Evolutionary conservation across 2,888 invertebrate genomes (phyloP), one percentile per base, ranked within the genome.

Genomic region (Silvanus unidentatus): DNA sequence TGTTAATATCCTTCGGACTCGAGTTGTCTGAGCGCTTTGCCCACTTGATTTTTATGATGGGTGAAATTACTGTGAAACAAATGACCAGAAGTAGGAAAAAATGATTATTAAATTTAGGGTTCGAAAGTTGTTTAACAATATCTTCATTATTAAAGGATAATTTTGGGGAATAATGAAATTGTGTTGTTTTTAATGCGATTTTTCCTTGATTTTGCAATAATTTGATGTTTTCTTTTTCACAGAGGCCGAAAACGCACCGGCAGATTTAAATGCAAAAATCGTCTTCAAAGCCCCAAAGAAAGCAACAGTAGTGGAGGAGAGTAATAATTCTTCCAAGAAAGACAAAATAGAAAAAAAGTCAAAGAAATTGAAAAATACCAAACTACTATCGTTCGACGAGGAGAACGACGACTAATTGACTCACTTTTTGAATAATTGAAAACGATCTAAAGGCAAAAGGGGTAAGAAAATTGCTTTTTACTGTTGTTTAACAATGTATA

Each of bases 171-270:
- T n/a, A n/a, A n/a, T n/a, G n/a, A n/a, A n/a, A n/a, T n/a, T n/a
- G n/a, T n/a, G n/a, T n/a, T n/a, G n/a, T n/a, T n/a, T n/a, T n/a
- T n/a, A n/a, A n/a, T n/a, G n/a, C n/a, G n/a, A n/a, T n/a, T n/a
- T n/a, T n/a, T n/a, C n/a, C n/a, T n/a, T n/a, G n/a, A n/a, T n/a
- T n/a, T n/a, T n/a, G n/a, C n/a, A n/a, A n/a, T n/a, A 22, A 22
- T 5, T 22, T 22, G 22, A 22, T 5, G 8, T 22, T 22, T 8
- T 22, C n/a, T n/a, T n/a, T 22, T 50, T 72, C 72, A 16, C 68
- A 82, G 81, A 80, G 66, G 75, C 75, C 60, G 75, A 75, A 45
- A 75, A 75, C 57, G 71, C 73, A 30, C 79, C 79, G 22, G 82
- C 82, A 30, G 81, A 84, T 69, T 69, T 84, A 51, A 73, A 63